Evolutionary conservation across 2,888 invertebrate genomes (phyloP).

Genomic region (Drosophila nigricruria): DNA sequence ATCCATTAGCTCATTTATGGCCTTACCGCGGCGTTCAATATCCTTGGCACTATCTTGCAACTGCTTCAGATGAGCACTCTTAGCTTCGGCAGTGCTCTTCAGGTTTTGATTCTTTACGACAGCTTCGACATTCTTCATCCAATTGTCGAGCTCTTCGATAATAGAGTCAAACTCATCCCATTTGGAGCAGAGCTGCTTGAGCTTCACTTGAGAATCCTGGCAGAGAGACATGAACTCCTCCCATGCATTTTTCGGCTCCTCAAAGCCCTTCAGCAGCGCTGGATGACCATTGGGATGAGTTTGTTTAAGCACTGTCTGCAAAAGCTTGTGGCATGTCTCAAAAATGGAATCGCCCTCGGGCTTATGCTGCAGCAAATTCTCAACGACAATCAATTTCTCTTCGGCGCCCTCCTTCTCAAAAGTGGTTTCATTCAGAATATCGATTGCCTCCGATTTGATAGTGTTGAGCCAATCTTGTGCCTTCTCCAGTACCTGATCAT

Average conservation of each 20-base stretch:
- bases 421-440: slow-evolving; percentile 91
- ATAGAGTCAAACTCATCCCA: slow-evolving; percentile 93
- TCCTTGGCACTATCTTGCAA: slow-evolving; percentile 90
- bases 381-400: slow-evolving; percentile 90
- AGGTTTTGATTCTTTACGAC: slow-evolving; percentile 95
- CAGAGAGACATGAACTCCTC: slow-evolving; percentile 90
- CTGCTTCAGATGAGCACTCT: slow-evolving; percentile 91
- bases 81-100: slow-evolving; percentile 93
- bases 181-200: slow-evolving; percentile 91
- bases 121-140: slow-evolving; percentile 94
- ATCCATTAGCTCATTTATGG: slow-evolving; percentile 89
- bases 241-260: slow-evolving; percentile 91
- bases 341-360: slow-evolving; percentile 91
- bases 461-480: slow-evolving; percentile 93
- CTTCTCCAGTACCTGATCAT: slow-evolving; percentile 92
- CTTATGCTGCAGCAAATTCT: slow-evolving; percentile 90
- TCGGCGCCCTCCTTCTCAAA: slow-evolving; percentile 93
- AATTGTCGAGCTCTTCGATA: slow-evolving; percentile 91
- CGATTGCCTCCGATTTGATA: slow-evolving; percentile 91
- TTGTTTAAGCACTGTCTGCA: slow-evolving; percentile 90
- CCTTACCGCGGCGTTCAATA: slow-evolving; percentile 88
- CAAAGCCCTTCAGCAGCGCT: slow-evolving; percentile 89
- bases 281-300: slow-evolving; percentile 92
- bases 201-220: slow-evolving; percentile 89
- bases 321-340: slow-evolving; percentile 89